Evolutionary conservation across 1,140 invertebrate genomes (phyloP), one percentile per base, ranked within the genome.

Genomic region (Drosophila melanica): DNA sequence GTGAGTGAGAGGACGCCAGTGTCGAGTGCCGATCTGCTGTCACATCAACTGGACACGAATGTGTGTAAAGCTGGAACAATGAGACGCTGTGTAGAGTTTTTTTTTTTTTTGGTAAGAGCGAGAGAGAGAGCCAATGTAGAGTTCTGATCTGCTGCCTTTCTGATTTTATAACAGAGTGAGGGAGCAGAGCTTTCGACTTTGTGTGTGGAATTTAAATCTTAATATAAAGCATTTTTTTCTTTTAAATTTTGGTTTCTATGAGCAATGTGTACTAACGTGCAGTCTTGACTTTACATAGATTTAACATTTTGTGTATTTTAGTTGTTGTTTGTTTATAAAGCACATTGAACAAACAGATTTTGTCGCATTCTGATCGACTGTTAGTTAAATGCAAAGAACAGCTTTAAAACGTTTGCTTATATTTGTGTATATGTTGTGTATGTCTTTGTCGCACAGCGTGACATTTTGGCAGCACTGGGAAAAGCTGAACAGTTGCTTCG

Each of bases 361-460:
- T 33, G 30, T 33, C 2, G 33, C 2, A 27, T 23, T 8, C 6
- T 18, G 55, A 58, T 30, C 41, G 18, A 41, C 4, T 37, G 35
- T 12, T 9, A 20, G 1, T 37, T 53, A 37, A 37, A n/a, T 10
- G 12, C 18, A 12, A 12, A 41, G 9, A 6, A 12, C 18, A 55
- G 20, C 53, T 55, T 55, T 55, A 55, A 55, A 42, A 2, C 4
- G 50, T 11, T 3, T 14, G 50, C 16, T 30, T 9, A 5, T 35
- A 11, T 20, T 11, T 23, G 8, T 30, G 11, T 33, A 10, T 27
- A n/a, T 50, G 18, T 45, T 57, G 18, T 58, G 33, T 44, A 6
- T 45, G 51, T 67, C 44, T 67, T 59, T 67, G 33, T 59, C 45
- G 41, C 44, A 14, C 54, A 51, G 51, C 33, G 30, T 70, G 50